Base-by-base conservation (phyloP, 2,888 invertebrate genomes). In the Chalcis sispes region DNA sequence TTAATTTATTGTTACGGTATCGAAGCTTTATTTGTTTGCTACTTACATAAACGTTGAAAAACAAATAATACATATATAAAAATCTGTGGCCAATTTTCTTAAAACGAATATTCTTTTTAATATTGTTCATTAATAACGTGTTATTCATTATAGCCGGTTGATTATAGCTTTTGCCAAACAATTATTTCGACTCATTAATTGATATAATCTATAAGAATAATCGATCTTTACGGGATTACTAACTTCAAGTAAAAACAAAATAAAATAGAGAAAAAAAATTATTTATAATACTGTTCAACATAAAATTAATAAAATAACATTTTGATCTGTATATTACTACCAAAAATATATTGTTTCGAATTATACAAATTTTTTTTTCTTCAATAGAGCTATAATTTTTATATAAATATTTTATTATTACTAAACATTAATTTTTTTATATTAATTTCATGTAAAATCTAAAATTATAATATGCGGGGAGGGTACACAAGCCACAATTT, bases 401-500 rank as follows among this genome's bases (percentile, higher is more conserved):
- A 42, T 8, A 13, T 56, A 15, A 4, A 25, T 18, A 18, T 42
- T 48, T 62, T 27, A 36, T 58, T 27, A 27, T 8, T 70, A 36
- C n/a, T n/a, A n/a, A n/a, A n/a, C n/a, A n/a, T 42, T 29, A 18
- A 20, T 10, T 65, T 46, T 25, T 48, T 46, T 25, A 15, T 32
- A 40, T 32, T 18, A 56, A 3, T 54, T 18, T 29, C 15, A n/a
- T n/a, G n/a, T n/a, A n/a, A n/a, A n/a, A n/a, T 13, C 15, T 42
- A 42, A 42, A 42, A 13, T 8, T 15, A 74, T 72, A 65, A 71
- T 85, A 84, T 84, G 88, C 87, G 87, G 86, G 85, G 84, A 88
- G 85, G 85, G 84, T 85, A 87, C 85, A 86, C 83, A 81, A 86
- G 83, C 83, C 84, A 84, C 82, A 77, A 58, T 65, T 58, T 58